phyloP scores from a whole-genome alignment of 2,113 vertebrate genomes.

The Albula glossodonta region DNA sequence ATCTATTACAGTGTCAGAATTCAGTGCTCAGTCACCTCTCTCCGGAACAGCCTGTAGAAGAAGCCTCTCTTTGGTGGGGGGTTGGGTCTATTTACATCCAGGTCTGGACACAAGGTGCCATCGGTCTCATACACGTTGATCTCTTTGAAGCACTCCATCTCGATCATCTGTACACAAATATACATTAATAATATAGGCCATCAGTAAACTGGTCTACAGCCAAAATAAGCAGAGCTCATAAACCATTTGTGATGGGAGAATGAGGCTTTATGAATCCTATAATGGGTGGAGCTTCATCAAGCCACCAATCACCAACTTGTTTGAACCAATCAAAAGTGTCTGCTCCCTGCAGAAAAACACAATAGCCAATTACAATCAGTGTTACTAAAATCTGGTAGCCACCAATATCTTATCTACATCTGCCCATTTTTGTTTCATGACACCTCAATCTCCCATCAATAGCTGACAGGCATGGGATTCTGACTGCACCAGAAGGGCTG shows the following conservation, averaged over 20 bases:
- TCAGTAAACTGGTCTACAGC: not conserved
- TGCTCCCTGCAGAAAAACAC: no score
- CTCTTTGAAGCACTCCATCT: constrained; percentile 89
- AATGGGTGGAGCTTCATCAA: no score
- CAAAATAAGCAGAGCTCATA: not conserved
- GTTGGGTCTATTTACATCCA: constrained; percentile 62
- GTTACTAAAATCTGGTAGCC: no score
- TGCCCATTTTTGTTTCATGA: no score
- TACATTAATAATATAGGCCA: not conserved
- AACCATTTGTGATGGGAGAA: no score
- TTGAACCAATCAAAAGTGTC: no score
- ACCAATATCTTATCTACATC: no score
- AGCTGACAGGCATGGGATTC: not conserved
- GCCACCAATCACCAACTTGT: no score
- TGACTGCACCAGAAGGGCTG: not conserved
- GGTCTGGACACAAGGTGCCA: constrained; percentile 62
- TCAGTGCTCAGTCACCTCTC: constrained; percentile 75
- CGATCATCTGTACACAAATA: constrained; percentile 78
- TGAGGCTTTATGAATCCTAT: no score
- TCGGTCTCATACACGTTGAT: constrained; percentile 78
- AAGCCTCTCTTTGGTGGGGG: constrained; percentile 79
- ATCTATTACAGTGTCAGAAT: not conserved
- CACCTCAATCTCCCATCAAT: no score
- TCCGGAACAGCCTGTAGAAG: constrained; percentile 81
- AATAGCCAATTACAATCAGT: no score